Percentiles rank a stretch among this genome's conserved stretches.
Evolutionary conservation across 2,113 vertebrate species (phyloP).

Genomic region (Callocephalon fimbriatum): DNA sequence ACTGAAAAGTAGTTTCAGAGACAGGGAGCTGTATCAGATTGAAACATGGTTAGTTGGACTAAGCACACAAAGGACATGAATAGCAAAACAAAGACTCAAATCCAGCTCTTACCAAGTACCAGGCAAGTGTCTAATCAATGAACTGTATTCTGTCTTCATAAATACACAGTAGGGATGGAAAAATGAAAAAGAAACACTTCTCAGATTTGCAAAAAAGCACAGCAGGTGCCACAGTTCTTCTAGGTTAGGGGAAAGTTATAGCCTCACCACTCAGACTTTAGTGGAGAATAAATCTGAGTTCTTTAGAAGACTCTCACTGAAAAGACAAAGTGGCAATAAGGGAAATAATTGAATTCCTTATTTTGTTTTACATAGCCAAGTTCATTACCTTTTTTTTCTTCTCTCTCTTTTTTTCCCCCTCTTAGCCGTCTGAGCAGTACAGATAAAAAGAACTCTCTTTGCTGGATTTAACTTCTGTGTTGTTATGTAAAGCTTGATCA

Average conservation of each 20-base stretch:
- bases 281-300: conserved; percentile 8
- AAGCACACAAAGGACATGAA: not conserved
- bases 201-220: not conserved
- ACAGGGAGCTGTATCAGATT: not conserved
- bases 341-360: conserved; percentile 67
- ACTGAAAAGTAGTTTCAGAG: not conserved
- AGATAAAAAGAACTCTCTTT: conserved; percentile 82
- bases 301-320: not conserved
- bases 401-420: not conserved
- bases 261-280: not conserved
- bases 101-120: not conserved
- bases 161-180: not conserved
- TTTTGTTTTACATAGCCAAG: conserved; percentile 77
- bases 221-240: not conserved
- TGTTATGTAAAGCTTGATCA: conserved; percentile 82
- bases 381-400: conserved; percentile 62
- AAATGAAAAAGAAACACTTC: not conserved
- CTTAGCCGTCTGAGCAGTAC: conserved; percentile 73
- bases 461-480: conserved; percentile 78
- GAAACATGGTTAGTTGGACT: not conserved
- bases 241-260: not conserved
- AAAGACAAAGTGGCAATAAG: conserved; percentile 34
- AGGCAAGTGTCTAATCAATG: not conserved
- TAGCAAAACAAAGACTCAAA: not conserved
- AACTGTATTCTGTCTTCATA: not conserved